Percentiles rank a stretch among this genome's conserved stretches.
These are phyloP conservation scores for Oasisia sp. DNA, from an alignment of 2,888 invertebrate genomes.

Conservation along the genomic window DNA sequence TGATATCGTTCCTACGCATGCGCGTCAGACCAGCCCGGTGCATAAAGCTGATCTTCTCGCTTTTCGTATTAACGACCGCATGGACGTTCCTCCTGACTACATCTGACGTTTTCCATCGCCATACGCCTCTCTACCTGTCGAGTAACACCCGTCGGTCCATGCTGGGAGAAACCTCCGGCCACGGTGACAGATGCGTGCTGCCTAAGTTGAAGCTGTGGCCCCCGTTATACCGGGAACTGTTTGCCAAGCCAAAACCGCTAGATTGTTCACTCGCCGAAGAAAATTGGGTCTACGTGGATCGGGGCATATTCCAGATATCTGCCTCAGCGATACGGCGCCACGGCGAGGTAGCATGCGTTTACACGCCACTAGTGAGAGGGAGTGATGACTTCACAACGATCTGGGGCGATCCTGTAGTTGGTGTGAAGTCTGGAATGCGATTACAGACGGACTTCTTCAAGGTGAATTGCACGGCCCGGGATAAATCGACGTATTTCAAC, in stretches of 20 bases:
- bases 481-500: conserved; percentile 73
- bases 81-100: no score
- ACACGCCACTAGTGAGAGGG: conserved; percentile 66
- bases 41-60: no score
- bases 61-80: no score
- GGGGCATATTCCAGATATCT: conserved; percentile 72
- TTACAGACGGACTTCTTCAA: conserved; percentile 57
- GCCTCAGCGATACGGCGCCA: conserved; percentile 66
- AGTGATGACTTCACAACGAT: conserved; percentile 40
- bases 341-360: conserved; percentile 70
- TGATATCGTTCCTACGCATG: no score
- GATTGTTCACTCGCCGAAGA: conserved; percentile 70
- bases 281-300: conserved; percentile 84
- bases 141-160: no score
- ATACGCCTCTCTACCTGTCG: no score
- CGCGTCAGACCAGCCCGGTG: no score
- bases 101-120: no score
- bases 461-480: conserved; percentile 51
- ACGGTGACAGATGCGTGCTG: conserved; percentile 69
- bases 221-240: conserved; percentile 79
- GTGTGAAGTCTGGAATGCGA: conserved; percentile 43
- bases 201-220: conserved; percentile 76
- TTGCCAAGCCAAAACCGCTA: conserved; percentile 73
- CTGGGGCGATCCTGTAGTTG: background rate
- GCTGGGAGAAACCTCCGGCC: no score